Evolutionary conservation across 2,113 vertebrate species (phyloP).

Genomic region (Zosterops hypoxanthus): DNA sequence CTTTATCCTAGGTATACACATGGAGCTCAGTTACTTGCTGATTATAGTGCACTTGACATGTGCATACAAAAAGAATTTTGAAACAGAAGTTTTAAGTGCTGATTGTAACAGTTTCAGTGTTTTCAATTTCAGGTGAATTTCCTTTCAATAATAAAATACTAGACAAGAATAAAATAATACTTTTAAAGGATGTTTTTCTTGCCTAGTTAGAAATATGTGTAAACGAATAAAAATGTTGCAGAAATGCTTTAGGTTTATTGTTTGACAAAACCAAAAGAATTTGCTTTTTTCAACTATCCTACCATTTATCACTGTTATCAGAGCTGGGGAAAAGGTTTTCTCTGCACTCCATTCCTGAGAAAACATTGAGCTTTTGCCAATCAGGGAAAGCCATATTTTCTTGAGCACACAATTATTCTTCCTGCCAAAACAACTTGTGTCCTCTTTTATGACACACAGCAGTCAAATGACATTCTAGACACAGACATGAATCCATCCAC

Average conservation of each 20-base stretch:
- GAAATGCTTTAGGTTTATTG: neutral
- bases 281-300: neutral
- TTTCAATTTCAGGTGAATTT: neutral
- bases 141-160: neutral
- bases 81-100: neutral
- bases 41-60: neutral
- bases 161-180: neutral
- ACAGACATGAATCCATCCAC: neutral
- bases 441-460: neutral
- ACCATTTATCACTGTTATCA: neutral
- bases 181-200: neutral
- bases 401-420: neutral
- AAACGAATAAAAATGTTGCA: neutral
- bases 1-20: neutral
- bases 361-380: neutral
- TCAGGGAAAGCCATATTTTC: neutral
- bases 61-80: neutral
- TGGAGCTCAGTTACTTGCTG: neutral
- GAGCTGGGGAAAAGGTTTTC: neutral
- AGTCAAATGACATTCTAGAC: neutral
- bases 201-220: neutral
- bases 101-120: neutral
- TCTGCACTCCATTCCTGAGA: neutral
- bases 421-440: neutral
- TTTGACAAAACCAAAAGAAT: neutral